Base-by-base conservation (phyloP, 2,888 invertebrate genomes). In the Aphodius sticticus region DNA sequence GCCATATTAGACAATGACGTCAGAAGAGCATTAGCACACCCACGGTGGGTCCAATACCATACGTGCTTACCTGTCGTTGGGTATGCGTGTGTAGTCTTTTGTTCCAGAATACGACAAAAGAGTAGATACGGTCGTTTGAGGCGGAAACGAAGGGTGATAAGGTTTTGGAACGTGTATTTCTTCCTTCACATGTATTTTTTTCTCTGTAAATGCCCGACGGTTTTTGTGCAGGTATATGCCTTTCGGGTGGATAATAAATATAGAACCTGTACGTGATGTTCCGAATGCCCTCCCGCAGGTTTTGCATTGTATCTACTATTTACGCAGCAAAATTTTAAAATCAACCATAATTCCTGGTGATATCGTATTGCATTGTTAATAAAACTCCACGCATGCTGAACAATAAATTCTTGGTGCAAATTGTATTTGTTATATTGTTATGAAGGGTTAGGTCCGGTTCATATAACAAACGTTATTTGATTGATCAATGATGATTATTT, bases 1-100 rank as follows among this genome's bases (percentile, higher is more conserved):
- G 53, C 53, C 53, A 53, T 53, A 53, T 53, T 53, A 53, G 53
- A 53, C 53, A 53, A 53, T 53, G 53, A 53, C 53, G 53, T 53
- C 53, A 53, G 53, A 53, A 53, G 26, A 26, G 53, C 53, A 53
- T 53, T 53, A 53, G 53, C 53, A 53, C 53, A 53, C 53, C 53
- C 53, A 53, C 1, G 53, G 3, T 53, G 53, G 12, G 12, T 12
- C 53, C 53, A 53, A 53, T 53, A 12, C 26, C 53, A 53, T 53
- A 53, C 53, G 53, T 53, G 53, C 53, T 53, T 53, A 53, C 53
- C 53, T 53, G 53, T 53, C 53, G 53, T 53, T 9, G 53, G 53
- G 53, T 53, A 53, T 53, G 53, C 53, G 12, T 53, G 53, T 53
- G 53, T 53, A 53, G 53, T 53, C 53, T 53, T 53, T 53, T 53